Evolutionary conservation across 2,888 invertebrate species (phyloP).

Genomic region (Theodoxus fluviatilis): DNA sequence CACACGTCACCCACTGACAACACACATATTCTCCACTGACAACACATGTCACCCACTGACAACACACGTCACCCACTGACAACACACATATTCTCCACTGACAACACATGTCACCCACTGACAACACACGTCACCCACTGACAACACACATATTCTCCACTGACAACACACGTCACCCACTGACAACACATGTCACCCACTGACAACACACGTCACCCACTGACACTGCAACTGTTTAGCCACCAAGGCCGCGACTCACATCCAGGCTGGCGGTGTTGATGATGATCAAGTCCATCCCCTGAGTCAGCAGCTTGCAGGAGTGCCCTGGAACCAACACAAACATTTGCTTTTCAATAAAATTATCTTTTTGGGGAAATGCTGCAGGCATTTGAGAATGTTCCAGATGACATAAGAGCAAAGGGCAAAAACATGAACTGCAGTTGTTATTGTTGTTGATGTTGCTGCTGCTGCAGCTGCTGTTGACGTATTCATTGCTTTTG

Average conservation of each 20-base stretch:
- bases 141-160: no score
- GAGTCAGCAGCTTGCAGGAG: conserved; percentile 85
- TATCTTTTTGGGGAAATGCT: not conserved
- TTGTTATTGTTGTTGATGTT: not conserved
- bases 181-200: not conserved
- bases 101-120: no score
- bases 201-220: not conserved
- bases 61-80: no score
- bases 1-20: no score
- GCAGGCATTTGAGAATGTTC: not conserved
- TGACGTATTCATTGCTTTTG: no score
- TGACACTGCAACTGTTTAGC: not conserved
- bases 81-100: no score
- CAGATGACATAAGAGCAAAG: not conserved
- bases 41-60: no score
- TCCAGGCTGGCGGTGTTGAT: conserved; percentile 91
- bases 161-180: no score
- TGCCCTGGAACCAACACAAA: conserved; percentile 70
- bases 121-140: no score
- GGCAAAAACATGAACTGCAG: not conserved
- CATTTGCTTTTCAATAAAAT: not conserved
- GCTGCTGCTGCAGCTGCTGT: no score
- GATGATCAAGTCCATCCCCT: conserved; percentile 84
- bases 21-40: no score
- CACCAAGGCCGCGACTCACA: no score